Conservation (phyloP, 2,797 vertebrate species). For the Zenarchopterus dispar region DNA sequence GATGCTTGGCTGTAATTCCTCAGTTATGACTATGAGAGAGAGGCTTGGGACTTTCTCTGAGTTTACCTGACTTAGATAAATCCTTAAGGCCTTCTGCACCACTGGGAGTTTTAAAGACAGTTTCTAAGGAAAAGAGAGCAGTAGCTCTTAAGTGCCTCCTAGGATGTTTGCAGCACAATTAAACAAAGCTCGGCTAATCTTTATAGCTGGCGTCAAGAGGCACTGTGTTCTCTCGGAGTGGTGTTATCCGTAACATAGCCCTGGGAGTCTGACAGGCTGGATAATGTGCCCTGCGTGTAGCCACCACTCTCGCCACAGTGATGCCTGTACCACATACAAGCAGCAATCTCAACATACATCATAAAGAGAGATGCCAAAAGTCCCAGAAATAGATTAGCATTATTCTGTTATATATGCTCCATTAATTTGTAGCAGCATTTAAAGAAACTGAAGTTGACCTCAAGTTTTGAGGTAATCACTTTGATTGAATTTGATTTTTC, state of each 20-base stretch:
- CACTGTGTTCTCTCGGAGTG: constrained; percentile 51
- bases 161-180: constrained; percentile 72
- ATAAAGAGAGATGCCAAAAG: constrained; percentile 31
- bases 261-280: constrained; percentile 59
- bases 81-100: constrained; percentile 53
- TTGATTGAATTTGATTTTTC: constrained; percentile 77
- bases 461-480: constrained; percentile 70
- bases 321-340: constrained; percentile 17
- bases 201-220: constrained; percentile 69
- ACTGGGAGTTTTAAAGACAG: constrained; percentile 63
- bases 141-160: constrained; percentile 61
- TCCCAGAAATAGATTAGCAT: constrained; percentile 58
- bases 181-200: constrained; percentile 80
- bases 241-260: constrained; percentile 42
- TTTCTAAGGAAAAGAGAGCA: constrained; percentile 49
- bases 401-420: constrained; percentile 72
- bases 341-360: constrained; percentile 39
- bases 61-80: constrained; percentile 46
- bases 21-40: constrained; percentile 1
- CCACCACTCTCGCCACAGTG: constrained; percentile 36
- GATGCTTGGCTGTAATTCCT: constrained; percentile 9
- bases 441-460: constrained; percentile 74
- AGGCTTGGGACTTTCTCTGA: constrained; percentile 9
- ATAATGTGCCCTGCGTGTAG: constrained; percentile 62
- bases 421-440: constrained; percentile 69